Evolutionary conservation across 2,888 invertebrate genomes (phyloP), one percentile per base, ranked within the genome.

Genomic region (Coleophora flavipennella): DNA sequence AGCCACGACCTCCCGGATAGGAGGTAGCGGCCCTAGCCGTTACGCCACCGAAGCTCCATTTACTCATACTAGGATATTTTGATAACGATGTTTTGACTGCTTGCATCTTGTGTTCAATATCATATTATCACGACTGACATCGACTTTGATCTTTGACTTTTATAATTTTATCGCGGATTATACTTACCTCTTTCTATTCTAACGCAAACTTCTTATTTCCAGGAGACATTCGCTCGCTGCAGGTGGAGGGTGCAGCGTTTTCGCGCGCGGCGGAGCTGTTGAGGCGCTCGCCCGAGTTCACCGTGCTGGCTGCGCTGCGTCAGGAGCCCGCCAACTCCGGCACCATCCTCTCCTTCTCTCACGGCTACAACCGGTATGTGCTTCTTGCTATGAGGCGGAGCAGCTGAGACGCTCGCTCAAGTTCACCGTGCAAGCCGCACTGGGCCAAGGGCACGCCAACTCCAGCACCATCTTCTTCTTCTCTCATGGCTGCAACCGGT

Each of bases 251-350:
- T 53, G 78, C 83, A 48, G 88, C 89, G 52, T 91, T 91, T 72
- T 86, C 88, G 63, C 88, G 88, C 58, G 91, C 91, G 43, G 88
- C 89, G 40, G 88, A 89, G 56, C 78, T 92, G 59, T 83, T 93
- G 65, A 88, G 89, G 46, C 86, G 87, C 63, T 91, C 90, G 59
- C 87, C 91, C 43, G 94, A 94, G 84, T 93, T 94, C 84, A 93
- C 94, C 45, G 86, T 94, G 64, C 88, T 92, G 55, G 93, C 93
- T 41, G 86, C 90, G 59, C 79, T 94, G 48, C 88, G 89, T 46
- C 94, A 94, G 76, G 92, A 93, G 73, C 89, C 90, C 53, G 90
- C 90, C 59, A 94, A 94, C 85, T 90, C 92, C 49, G 94, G 94
- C 67, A 91, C 93, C 55, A 91, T 94, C 59, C 86, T 94, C 57